Evolutionary conservation across 2,888 invertebrate genomes (phyloP), one percentile per base, ranked within the genome.

Genomic region (Nomada fabriciana): DNA sequence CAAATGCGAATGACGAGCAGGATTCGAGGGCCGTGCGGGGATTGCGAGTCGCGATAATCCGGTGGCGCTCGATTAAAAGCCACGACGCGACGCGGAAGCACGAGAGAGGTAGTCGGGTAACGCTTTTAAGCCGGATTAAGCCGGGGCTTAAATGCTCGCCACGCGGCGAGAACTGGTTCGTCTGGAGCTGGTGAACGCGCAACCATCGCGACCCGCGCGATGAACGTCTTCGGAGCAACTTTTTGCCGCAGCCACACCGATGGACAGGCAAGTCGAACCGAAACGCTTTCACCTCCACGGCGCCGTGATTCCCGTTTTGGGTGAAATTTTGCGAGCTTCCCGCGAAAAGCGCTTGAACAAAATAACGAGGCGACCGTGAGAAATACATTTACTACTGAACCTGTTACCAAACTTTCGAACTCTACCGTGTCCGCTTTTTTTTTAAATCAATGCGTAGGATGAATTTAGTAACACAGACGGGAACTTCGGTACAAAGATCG

Each of bases 1-100:
- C 57, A 70, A 57, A 70, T 70, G 61, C 61, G 63, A 80, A 68
- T 53, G 81, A 82, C 73, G 55, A 69, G 73, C 52, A 68, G 59
- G 72, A 72, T 82, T 80, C 75, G 71, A 68, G 60, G 67, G 71
- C 59, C 52, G 61, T 57, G 43, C 43, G 60, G 77, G 83, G 86
- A 86, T 86, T 76, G 67, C 65, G 72, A 69, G 75, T 73, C 57
- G 72, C 76, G 87, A 83, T 85, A 85, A 86, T 87, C 80, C 84
- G 64, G 52, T 57, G 76, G 74, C 59, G 81, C 86, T 84, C 86
- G 86, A 86, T 86, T 86, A 86, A 86, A 86, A 84, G 86, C 86
- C 84, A 77, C 73, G 79, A 42, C 42, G 67, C 52, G 59, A 60
- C 81, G 83, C 82, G 84, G 84, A 86, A 86, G 86, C 78, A 82